These are phyloP conservation scores for Thunnus thynnus DNA, from an alignment of 2,113 vertebrate genomes.

Conservation along the genomic window DNA sequence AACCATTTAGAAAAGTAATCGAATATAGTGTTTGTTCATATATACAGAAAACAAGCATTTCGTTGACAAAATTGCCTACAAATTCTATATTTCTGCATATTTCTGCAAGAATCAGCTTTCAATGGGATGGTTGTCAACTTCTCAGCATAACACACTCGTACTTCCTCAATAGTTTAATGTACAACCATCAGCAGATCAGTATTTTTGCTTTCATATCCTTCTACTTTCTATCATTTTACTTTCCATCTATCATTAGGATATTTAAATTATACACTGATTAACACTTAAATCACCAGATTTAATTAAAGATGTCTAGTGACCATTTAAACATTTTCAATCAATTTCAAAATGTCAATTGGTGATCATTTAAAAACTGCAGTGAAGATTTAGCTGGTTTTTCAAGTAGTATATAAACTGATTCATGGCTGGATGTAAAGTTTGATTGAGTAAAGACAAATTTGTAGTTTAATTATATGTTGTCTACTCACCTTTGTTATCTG, in stretches of 20 bases:
- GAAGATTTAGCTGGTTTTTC: no score
- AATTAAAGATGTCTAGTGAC: no score
- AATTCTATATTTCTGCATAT: not conserved
- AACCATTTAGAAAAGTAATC: not conserved
- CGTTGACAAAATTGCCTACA: not conserved
- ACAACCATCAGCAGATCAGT: conserved; percentile 4
- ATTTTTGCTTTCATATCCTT: no score
- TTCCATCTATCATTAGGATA: no score
- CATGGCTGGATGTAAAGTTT: not conserved
- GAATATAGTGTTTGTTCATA: no score
- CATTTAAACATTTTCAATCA: no score
- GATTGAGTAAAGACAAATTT: not conserved
- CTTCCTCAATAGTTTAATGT: not conserved
- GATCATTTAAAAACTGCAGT: no score
- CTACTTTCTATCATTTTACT: no score
- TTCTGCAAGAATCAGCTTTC: not conserved
- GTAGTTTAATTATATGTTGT: not conserved
- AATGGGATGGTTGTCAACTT: not conserved
- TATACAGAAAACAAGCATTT: not conserved
- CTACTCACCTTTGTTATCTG: not conserved
- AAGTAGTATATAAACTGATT: no score
- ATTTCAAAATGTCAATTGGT: no score
- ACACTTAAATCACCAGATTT: not conserved
- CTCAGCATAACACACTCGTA: not conserved
- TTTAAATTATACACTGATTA: not conserved